Conservation (phyloP, 2,888 invertebrate genomes). For the Mechanitis messenoides region DNA sequence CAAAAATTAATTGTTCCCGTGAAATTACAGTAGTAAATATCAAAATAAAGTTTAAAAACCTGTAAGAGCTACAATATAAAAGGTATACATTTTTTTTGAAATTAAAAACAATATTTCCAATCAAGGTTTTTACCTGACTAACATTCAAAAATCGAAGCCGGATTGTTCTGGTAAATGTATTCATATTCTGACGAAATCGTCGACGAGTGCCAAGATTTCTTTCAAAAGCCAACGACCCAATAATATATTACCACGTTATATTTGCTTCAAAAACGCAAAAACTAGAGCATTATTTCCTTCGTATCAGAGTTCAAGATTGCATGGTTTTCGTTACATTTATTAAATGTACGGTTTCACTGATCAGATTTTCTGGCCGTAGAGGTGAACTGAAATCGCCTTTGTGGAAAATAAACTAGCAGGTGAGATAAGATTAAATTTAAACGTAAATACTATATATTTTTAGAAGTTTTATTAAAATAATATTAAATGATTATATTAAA, state of each 20-base stretch:
- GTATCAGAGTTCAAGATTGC: slow-evolving; percentile 35
- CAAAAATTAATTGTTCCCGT: too few relatives aligned
- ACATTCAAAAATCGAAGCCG: slow-evolving; percentile 21
- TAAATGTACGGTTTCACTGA: slow-evolving; percentile 18
- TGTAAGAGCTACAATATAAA: too few relatives aligned
- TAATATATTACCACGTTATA: slow-evolving; percentile 36
- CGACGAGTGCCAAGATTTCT: slow-evolving; percentile 67
- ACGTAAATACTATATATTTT: background rate
- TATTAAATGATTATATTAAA: background rate
- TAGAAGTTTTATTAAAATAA: background rate
- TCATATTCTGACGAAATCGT: slow-evolving; percentile 65
- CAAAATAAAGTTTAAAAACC: too few relatives aligned
- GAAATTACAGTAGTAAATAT: too few relatives aligned
- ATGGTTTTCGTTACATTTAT: slow-evolving; percentile 5
- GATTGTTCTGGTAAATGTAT: slow-evolving; percentile 60
- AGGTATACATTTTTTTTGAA: too few relatives aligned
- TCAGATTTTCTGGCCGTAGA: slow-evolving; percentile 48
- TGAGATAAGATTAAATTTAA: slow-evolving; percentile 18
- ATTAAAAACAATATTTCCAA: background rate
- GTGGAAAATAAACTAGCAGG: slow-evolving; percentile 40
- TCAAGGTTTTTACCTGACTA: slow-evolving; percentile 26
- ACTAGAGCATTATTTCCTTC: slow-evolving; percentile 22
- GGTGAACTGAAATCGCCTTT: slow-evolving; percentile 37
- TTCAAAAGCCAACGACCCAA: slow-evolving; percentile 68
- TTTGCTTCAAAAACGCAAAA: slow-evolving; percentile 22